These are phyloP conservation scores for Perca schrenkii DNA, from an alignment of 2,113 vertebrate species.

Conservation along the genomic window DNA sequence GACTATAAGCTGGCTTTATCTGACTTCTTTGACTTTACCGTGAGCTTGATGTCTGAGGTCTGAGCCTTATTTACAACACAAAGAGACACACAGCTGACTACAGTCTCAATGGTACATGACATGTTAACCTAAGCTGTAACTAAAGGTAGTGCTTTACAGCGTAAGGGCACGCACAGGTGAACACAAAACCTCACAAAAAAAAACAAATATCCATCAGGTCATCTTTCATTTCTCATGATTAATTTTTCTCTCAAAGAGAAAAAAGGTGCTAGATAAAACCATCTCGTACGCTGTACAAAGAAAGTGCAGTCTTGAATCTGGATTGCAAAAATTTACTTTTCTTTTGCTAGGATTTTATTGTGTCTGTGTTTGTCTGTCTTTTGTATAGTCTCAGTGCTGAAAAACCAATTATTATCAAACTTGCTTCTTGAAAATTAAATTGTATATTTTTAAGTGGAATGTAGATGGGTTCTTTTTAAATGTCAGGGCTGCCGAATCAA, in stretches of 20 bases:
- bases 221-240: slow-evolving; percentile 53
- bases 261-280: slow-evolving; percentile 84
- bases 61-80: slow-evolving; percentile 56
- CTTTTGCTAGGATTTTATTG: slow-evolving; percentile 67
- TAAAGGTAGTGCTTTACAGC: slow-evolving; percentile 44
- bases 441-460: slow-evolving; percentile 89
- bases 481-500: slow-evolving; percentile 76
- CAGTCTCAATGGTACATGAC: slow-evolving; percentile 67
- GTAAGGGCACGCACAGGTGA: slow-evolving; percentile 62
- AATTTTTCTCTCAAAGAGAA: slow-evolving; percentile 73
- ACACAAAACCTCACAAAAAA: slow-evolving; percentile 67
- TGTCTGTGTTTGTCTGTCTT: slow-evolving; percentile 76
- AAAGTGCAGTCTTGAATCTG: slow-evolving; percentile 80
- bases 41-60: slow-evolving; percentile 54
- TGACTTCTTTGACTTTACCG: slow-evolving; percentile 56
- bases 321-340: slow-evolving; percentile 77
- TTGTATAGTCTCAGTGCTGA: slow-evolving; percentile 84
- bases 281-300: slow-evolving; percentile 77
- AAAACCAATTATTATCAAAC: slow-evolving; percentile 84
- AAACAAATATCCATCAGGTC: slow-evolving; percentile 68
- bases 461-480: slow-evolving; percentile 73
- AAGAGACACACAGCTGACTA: slow-evolving; percentile 31
- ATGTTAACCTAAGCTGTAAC: slow-evolving; percentile 59
- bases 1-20: slow-evolving; percentile 50
- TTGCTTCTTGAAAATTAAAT: slow-evolving; percentile 85